Evolutionary conservation across 2,113 vertebrate genomes (phyloP), one percentile per base, ranked within the genome.

Genomic region (Larimichthys polyactis): DNA sequence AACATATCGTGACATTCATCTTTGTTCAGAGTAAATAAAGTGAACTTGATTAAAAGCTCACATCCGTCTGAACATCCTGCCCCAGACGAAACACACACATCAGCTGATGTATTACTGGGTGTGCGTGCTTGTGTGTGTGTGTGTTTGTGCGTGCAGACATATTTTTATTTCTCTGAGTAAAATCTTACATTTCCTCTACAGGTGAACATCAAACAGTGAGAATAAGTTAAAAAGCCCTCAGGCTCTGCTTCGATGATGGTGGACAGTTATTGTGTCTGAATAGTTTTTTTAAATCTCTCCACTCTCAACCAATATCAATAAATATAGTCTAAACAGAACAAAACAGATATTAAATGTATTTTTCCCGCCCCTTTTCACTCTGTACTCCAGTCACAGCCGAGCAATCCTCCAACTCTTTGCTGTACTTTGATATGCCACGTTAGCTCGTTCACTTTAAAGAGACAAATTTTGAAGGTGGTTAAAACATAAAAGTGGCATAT

Each of bases 1-100:
- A 59, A 40, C 36, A 40, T 40, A 40, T 40, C 36, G 36, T 40
- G 36, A 67, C 74, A 76, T 3, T 12, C 15, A 4, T 22, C 44
- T 68, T 71, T 43, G 71, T 51, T 75, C 55, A 55, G 48, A 57
- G 71, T 65, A 71, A 71, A 65, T 64, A 36, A 12, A 75, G 71
- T 75, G 44, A n/a, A 71, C 7, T 32, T 40, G 24, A 62, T 36
- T 32, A 6, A n/a, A 58, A 57, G 40, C 36, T 71, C 59, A 71
- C 69, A 58, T 71, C 54, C 51, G 8, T 22, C 40, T 44, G n/a
- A 63, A 52, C 48, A 68, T 68, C 65, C 66, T 52, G 66, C 27
- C 22, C 4, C 66, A 32, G 17, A 69, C 29, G 49, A 29, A 19
- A 69, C 48, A 68, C 65, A 67, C 46, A 49, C 58, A 60, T 4